A percentile compares a stretch with the other conserved stretches of the same genome.
Evolutionary conservation across 1,140 invertebrate genomes (phyloP).

Genomic region (Drosophila bocqueti): DNA sequence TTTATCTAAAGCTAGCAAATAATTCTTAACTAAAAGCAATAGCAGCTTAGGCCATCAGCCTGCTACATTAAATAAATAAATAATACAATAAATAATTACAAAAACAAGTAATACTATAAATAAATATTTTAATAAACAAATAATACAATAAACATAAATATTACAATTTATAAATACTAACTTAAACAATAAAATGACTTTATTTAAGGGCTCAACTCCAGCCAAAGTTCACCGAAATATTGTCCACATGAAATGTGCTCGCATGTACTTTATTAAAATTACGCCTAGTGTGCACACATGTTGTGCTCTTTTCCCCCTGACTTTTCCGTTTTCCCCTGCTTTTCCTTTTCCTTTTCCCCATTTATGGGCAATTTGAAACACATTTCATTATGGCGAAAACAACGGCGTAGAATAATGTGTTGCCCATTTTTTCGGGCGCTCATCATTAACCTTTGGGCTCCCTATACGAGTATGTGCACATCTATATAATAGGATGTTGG

Average conservation of each 20-base stretch:
- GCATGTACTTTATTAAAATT: slow-evolving; percentile 33
- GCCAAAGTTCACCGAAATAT: slow-evolving; percentile 10
- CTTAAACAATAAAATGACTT: neutral
- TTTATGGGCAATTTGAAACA: slow-evolving; percentile 76
- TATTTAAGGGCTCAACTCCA: neutral
- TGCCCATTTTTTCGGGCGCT: slow-evolving; percentile 60
- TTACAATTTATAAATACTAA: no score
- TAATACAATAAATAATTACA: neutral
- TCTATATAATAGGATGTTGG: slow-evolving; percentile 35
- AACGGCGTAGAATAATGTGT: slow-evolving; percentile 42
- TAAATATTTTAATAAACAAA: neutral
- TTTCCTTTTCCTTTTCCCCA: slow-evolving; percentile 34
- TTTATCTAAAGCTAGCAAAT: no score
- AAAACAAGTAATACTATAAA: neutral
- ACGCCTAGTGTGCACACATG: slow-evolving; percentile 38
- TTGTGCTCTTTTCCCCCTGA: neutral
- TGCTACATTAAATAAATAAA: no score
- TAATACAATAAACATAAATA: no score
- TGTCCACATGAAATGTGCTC: slow-evolving; percentile 15
- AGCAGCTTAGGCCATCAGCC: no score
- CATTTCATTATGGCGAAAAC: slow-evolving; percentile 62
- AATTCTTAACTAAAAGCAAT: no score
- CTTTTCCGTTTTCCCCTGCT: neutral
- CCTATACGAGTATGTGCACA: neutral
- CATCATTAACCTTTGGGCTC: slow-evolving; percentile 62